These are phyloP conservation scores for Botia kubotai DNA, from an alignment of 2,797 vertebrate genomes.

Conservation along the genomic window DNA sequence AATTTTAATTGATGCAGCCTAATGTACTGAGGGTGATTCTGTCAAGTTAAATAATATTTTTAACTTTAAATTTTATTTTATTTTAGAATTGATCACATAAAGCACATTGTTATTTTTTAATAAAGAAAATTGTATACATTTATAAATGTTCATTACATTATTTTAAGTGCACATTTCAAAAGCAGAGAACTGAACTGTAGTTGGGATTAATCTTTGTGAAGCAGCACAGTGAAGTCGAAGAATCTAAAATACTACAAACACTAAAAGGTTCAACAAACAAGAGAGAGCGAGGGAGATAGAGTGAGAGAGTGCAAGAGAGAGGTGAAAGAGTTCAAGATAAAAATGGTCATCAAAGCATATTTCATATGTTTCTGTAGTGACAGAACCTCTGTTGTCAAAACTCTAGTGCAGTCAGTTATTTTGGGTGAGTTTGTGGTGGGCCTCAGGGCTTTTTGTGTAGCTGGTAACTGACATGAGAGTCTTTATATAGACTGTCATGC, in stretches of 20 bases:
- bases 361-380: not conserved
- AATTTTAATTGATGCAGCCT: too few relatives aligned
- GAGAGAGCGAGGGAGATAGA: not conserved
- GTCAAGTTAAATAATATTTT: too few relatives aligned
- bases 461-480: conserved; percentile 29
- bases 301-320: not conserved
- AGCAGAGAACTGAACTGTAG: too few relatives aligned
- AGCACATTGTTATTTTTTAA: too few relatives aligned
- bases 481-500: conserved; percentile 42
- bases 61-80: too few relatives aligned
- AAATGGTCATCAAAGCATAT: not conserved
- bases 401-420: not conserved
- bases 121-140: too few relatives aligned
- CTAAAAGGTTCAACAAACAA: not conserved
- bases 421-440: conserved; percentile 9
- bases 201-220: not conserved
- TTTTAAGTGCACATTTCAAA: not conserved
- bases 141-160: not conserved
- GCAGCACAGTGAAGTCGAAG: not conserved
- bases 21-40: too few relatives aligned
- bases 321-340: not conserved
- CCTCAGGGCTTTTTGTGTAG: conserved; percentile 14
- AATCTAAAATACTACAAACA: not conserved
- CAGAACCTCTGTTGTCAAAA: conserved; percentile 1
- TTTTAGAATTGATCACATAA: too few relatives aligned